A percentile compares a stretch with the other conserved stretches of the same genome.
Conservation (phyloP, 1,140 invertebrate genomes). For the Sweltsa coloradensis region DNA sequence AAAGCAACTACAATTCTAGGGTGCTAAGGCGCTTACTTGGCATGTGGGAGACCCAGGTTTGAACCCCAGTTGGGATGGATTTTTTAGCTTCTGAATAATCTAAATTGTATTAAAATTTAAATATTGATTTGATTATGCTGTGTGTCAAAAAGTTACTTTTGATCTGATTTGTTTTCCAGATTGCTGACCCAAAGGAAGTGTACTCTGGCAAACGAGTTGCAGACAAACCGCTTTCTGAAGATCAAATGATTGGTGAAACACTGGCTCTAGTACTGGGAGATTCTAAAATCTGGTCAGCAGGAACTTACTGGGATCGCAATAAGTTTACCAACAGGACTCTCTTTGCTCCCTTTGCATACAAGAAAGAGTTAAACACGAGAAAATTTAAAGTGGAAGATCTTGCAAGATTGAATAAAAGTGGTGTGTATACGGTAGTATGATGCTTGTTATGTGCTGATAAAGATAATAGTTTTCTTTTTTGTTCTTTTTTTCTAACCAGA, state of each 20-base stretch:
- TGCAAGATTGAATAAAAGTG: conserved; percentile 61
- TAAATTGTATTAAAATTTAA: not conserved
- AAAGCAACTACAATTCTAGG: no score
- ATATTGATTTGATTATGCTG: no score
- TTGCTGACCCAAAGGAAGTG: conserved; percentile 86
- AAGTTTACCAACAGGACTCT: conserved; percentile 86
- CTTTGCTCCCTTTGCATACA: conserved; percentile 92
- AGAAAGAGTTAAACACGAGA: conserved; percentile 63
- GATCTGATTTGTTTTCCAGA: conserved; percentile 36
- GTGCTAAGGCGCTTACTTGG: no score
- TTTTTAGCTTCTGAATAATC: no score
- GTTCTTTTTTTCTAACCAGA: no score
- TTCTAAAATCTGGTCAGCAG: conserved; percentile 80
- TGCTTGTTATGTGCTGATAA: conserved; percentile 12
- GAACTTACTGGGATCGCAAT: conserved; percentile 89
- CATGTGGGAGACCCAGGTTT: no score
- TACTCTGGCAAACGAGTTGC: conserved; percentile 84
- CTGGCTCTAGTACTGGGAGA: conserved; percentile 82
- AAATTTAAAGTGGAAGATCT: conserved; percentile 84
- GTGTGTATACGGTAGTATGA: conserved; percentile 27
- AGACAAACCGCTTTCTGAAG: conserved; percentile 77
- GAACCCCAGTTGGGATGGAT: no score
- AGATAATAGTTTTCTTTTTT: no score
- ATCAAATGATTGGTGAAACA: conserved; percentile 91
- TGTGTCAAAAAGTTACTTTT: conserved; percentile 6